Conservation (phyloP, 1,140 invertebrate species). For the Physella acuta region DNA sequence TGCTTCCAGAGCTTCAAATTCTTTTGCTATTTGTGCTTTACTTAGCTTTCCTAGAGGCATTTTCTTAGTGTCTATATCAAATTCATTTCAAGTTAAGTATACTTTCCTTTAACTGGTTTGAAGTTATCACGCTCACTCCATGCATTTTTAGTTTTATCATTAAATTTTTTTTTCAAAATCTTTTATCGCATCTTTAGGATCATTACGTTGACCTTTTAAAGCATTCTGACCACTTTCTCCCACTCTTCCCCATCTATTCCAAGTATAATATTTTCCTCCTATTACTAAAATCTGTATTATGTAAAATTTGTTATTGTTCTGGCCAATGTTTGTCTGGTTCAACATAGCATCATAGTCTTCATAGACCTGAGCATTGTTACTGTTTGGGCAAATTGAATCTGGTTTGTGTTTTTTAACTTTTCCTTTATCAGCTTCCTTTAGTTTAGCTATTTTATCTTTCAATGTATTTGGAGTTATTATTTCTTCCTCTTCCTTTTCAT, state of each 20-base stretch:
- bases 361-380: conserved; percentile 49
- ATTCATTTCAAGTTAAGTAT: conserved; percentile 56
- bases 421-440: conserved; percentile 43
- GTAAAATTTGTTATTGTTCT: conserved; percentile 68
- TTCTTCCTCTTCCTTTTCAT: too few relatives aligned
- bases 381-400: conserved; percentile 36
- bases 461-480: conserved; percentile 36
- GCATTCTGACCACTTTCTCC: conserved; percentile 46
- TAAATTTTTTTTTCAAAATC: conserved; percentile 50
- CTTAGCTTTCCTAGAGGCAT: conserved; percentile 64
- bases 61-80: conserved; percentile 62
- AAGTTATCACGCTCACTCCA: conserved; percentile 48
- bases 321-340: conserved; percentile 65
- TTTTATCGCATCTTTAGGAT: conserved; percentile 39
- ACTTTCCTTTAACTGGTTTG: conserved; percentile 48
- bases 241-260: conserved; percentile 66
- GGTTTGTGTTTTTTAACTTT: conserved; percentile 40
- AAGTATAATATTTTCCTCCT: conserved; percentile 57
- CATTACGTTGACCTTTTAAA: conserved; percentile 35
- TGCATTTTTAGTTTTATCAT: conserved; percentile 55
- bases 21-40: conserved; percentile 62
- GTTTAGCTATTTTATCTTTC: conserved; percentile 41
- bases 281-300: conserved; percentile 64
- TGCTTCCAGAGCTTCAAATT: conserved; percentile 61
- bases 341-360: conserved; percentile 64